These are phyloP conservation scores for Glaucopsyche alexis DNA, from an alignment of 2,888 invertebrate species.

Conservation along the genomic window DNA sequence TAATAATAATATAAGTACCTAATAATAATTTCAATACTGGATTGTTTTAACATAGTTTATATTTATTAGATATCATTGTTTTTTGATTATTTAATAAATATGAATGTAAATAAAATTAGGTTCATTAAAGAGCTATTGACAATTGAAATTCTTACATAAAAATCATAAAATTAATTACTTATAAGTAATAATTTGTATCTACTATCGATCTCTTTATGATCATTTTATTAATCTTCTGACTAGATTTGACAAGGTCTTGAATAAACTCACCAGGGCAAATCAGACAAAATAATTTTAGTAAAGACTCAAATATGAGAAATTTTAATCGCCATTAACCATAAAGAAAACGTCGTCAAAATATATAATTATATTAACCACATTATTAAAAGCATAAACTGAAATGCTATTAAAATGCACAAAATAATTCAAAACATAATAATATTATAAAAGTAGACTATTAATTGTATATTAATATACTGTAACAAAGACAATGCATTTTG, in stretches of 20 bases:
- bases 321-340: too few relatives aligned
- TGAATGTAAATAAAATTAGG: conserved; percentile 25
- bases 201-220: neutral
- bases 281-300: too few relatives aligned
- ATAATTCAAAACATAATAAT: conserved; percentile 17
- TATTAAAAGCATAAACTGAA: neutral
- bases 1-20: conserved; percentile 11
- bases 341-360: too few relatives aligned
- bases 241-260: too few relatives aligned
- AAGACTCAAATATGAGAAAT: too few relatives aligned
- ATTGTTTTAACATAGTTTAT: conserved; percentile 8
- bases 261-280: too few relatives aligned
- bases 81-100: conserved; percentile 24
- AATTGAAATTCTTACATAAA: conserved; percentile 27
- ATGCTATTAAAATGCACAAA: neutral
- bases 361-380: neutral
- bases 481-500: conserved; percentile 25
- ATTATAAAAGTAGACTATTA: neutral
- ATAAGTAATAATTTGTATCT: neutral
- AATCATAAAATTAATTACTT: conserved; percentile 1
- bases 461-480: conserved; percentile 2
- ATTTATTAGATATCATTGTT: conserved; percentile 19
- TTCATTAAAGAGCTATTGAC: conserved; percentile 24
- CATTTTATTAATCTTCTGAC: neutral
- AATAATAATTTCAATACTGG: conserved; percentile 14